A percentile compares a stretch with the other conserved stretches of the same genome.
Conservation (phyloP, 2,113 vertebrate species). For the Heptranchias perlo region DNA sequence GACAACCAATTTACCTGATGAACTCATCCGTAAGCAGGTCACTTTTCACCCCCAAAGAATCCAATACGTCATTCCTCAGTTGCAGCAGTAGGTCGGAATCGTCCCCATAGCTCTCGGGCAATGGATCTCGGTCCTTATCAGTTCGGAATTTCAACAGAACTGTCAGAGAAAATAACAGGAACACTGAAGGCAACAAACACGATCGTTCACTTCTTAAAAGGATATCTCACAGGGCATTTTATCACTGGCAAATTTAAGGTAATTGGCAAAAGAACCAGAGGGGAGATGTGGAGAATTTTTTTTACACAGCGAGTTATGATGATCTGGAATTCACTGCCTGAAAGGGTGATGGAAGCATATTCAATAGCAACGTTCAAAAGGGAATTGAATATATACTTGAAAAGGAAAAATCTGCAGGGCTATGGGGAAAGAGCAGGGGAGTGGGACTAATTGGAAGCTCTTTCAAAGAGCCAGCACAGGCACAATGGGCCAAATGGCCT, state of each 20-base stretch:
- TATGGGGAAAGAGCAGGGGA: too few species aligned
- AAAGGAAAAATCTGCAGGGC: too few species aligned
- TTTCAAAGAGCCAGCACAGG: too few species aligned
- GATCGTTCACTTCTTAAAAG: neutral
- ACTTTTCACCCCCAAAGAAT: conserved; percentile 53
- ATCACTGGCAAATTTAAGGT: neutral
- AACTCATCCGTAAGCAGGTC: conserved; percentile 74
- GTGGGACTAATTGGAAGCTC: too few species aligned
- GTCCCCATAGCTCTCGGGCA: conserved; percentile 55
- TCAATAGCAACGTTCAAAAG: too few species aligned
- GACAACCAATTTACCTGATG: conserved; percentile 57
- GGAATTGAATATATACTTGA: too few species aligned
- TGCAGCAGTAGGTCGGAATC: conserved; percentile 66
- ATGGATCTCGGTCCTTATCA: conserved; percentile 74
- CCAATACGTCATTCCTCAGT: conserved; percentile 70
- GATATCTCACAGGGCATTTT: too few species aligned
- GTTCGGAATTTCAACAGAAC: conserved; percentile 83
- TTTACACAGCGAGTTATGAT: too few species aligned
- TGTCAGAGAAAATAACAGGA: conserved; percentile 44
- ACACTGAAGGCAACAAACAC: neutral
- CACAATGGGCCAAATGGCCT: too few species aligned
- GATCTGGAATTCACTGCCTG: neutral
- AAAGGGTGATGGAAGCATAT: too few species aligned
- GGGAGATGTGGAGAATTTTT: neutral
- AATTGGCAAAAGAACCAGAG: neutral